Base-by-base conservation (phyloP, 2,888 invertebrate species). In the Hipparchia semele region DNA sequence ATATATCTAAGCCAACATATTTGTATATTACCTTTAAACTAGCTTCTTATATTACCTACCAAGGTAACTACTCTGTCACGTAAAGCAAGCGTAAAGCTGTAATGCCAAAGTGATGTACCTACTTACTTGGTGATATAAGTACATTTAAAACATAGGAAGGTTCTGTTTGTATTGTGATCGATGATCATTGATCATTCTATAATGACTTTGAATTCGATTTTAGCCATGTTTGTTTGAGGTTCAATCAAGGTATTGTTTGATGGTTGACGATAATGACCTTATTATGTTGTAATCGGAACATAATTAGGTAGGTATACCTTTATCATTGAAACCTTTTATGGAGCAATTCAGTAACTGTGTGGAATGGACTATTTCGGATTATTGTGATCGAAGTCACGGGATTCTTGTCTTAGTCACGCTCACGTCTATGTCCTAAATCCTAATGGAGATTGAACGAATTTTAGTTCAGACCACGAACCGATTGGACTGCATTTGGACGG, bases 391-490 rank as follows among this genome's bases (percentile, higher is more conserved):
- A 12, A 61, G 7, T 61, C n/a, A 45, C 6, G 45, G 45, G 39
- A 61, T 45, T 61, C n/a, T n/a, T 61, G 45, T 39, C n/a, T n/a
- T 61, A 61, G 60, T 61, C 60, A 61, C 60, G 60, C 45, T 61
- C 60, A 61, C 60, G 60, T 61, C 39, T 61, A 33, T 39, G 60
- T 39, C 60, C 60, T 61, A 61, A 61, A 45, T 39, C 60, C 60
- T 61, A 61, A 61, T 61, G 60, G 60, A 61, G 45, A 61, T 61
- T 61, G 6, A 45, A 45, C 6, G 60, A 61, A 45, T 45, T n/a
- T 12, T 10, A 61, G 45, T 61, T 39, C 45, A 45, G 60, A 39
- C 45, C 60, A 45, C 60, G 45, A 45, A 45, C 12, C 45, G 39
- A 60, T 60, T 60, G 59, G 33, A 59, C 23, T 23, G 23, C 23